phyloP scores from a whole-genome alignment of 2,797 vertebrate genomes.

The Amphiprion clarkii region DNA sequence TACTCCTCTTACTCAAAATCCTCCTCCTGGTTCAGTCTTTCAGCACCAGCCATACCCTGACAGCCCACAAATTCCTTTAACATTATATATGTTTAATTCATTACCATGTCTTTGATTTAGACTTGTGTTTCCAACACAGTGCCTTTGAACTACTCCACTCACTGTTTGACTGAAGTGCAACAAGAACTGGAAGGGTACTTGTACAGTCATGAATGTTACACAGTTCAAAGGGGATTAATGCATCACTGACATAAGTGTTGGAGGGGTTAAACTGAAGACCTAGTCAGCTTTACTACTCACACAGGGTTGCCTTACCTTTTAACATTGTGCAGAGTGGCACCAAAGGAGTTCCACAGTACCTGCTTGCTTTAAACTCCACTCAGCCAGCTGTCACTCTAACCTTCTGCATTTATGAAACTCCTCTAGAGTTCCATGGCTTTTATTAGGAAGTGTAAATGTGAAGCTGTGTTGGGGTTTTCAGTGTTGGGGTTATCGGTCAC shows the following conservation, averaged over 20 bases:
- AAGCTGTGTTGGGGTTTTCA: constrained; percentile 24
- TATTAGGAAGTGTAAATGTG: constrained; percentile 32
- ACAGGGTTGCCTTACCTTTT: constrained; percentile 41
- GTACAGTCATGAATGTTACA: constrained; percentile 44
- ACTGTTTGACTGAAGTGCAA: neutral
- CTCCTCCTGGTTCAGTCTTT: constrained; percentile 59
- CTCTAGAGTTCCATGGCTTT: constrained; percentile 59
- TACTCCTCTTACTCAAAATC: constrained; percentile 43
- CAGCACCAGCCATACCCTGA: constrained; percentile 69
- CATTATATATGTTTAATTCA: constrained; percentile 51
- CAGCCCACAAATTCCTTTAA: constrained; percentile 70
- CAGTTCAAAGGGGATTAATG: constrained; percentile 36
- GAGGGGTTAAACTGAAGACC: constrained; percentile 10
- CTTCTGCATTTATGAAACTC: constrained; percentile 33
- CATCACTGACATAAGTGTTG: constrained; percentile 24
- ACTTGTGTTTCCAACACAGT: constrained; percentile 39
- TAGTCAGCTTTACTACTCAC: constrained; percentile 30
- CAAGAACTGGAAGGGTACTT: constrained; percentile 12
- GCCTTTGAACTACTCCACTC: constrained; percentile 31
- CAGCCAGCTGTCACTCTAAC: constrained; percentile 51
- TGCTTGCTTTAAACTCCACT: constrained; percentile 26
- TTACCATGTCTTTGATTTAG: constrained; percentile 20
- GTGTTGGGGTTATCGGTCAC: constrained; percentile 46
- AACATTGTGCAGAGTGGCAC: constrained; percentile 32
- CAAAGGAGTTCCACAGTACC: constrained; percentile 49